Base-by-base conservation (phyloP, 2,113 vertebrate genomes). In the Chaenogobius annularis region DNA sequence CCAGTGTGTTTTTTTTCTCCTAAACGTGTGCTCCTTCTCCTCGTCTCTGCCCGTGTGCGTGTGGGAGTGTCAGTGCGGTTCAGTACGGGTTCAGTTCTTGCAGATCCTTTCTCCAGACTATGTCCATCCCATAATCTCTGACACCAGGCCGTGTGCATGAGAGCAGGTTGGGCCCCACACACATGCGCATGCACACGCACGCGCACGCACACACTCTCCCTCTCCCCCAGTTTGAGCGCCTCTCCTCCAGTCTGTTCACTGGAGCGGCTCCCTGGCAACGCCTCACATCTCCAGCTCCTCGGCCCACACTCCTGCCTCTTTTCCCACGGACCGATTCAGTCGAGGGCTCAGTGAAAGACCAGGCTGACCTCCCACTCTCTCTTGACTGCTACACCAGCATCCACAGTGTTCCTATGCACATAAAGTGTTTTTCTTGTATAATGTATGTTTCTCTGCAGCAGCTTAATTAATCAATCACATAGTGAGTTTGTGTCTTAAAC, bases 211-310 rank as follows among this genome's bases (percentile, higher is more conserved):
- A 22, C 35, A 17, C 47, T 0, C 40, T 35, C 13, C 15, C n/a
- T 7, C 63, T 63, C 73, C 64, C 55, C 15, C 70, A 55, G 48
- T 82, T 58, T 74, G 69, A 78, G 69, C 78, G 56, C 69, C 69
- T 80, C 66, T 80, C 73, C 74, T 78, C 75, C 78, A 78, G 77
- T 46, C 80, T 72, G 80, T 81, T 77, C 78, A 80, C 78, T 83
- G 70, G 74, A 78, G 78, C 75, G 73, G 69, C 69, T 77, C 72
- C 72, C 75, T 82, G 79, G 74, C 74, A 79, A 68, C 69, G 50
- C 64, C 40, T 61, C 58, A 35, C 26, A 35, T 61, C 68, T 64
- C 72, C 70, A 73, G 72, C 80, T 75, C 73, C 78, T 78, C 73
- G 65, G 68, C 54, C 65, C 52, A 22, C 58, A 59, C 58, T 69